A percentile compares a stretch with the other conserved stretches of the same genome.
Evolutionary conservation across 2,888 invertebrate genomes (phyloP).

Genomic region (Rhabditoides inermis): DNA sequence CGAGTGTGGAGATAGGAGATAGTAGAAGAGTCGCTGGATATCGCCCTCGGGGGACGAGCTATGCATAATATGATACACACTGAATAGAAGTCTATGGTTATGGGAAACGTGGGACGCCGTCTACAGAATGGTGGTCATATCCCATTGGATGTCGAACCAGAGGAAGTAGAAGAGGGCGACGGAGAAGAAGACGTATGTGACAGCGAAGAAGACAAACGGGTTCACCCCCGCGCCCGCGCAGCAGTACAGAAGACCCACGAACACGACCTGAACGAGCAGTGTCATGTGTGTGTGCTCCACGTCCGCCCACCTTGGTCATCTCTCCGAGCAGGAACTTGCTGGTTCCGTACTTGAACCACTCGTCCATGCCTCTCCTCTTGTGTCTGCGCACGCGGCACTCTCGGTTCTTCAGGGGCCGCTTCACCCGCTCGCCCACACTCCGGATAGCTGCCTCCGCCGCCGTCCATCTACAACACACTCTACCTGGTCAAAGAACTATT

Average conservation of each 20-base stretch:
- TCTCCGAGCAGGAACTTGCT: background rate
- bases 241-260: constrained; percentile 33
- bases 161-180: constrained; percentile 36
- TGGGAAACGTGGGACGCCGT: background rate
- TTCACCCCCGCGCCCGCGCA: constrained; percentile 25
- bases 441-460: constrained; percentile 31
- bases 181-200: constrained; percentile 35
- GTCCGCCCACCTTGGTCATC: constrained; percentile 14
- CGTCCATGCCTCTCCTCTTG: constrained; percentile 29
- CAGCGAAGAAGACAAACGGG: constrained; percentile 27
- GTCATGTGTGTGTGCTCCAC: background rate
- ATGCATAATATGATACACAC: too few relatives aligned
- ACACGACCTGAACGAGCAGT: constrained; percentile 19
- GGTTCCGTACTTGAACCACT: background rate
- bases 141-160: constrained; percentile 49
- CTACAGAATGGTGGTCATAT: constrained; percentile 42
- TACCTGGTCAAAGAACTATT: too few relatives aligned
- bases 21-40: background rate
- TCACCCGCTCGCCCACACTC: constrained; percentile 36
- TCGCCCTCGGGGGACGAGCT: background rate
- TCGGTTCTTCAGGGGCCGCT: constrained; percentile 41
- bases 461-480: constrained; percentile 1
- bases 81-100: too few relatives aligned
- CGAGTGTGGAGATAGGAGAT: background rate
- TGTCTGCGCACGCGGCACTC: constrained; percentile 40